Percentiles rank a stretch among this genome's conserved stretches.
Conservation (phyloP, 2,797 vertebrate genomes). For the Malurus leucopterus region DNA sequence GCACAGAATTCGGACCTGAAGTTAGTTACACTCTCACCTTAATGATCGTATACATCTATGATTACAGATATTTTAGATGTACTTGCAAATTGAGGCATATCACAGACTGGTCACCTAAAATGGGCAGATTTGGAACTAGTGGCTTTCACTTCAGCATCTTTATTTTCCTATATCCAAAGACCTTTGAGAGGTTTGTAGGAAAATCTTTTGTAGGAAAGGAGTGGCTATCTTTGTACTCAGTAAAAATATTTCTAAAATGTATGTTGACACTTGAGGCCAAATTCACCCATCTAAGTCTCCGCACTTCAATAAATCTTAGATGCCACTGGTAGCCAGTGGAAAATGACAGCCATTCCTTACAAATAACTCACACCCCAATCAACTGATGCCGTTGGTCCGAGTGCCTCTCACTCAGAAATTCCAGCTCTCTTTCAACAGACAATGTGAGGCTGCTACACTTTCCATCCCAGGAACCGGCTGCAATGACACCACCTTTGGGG, state of each 20-base stretch:
- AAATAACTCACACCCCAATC: not conserved
- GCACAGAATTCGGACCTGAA: not conserved
- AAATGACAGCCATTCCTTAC: not conserved
- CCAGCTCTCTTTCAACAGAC: not conserved
- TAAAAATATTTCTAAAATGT: not conserved
- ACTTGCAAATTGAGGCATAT: not conserved
- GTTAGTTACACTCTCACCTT: not conserved
- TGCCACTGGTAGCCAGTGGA: not conserved
- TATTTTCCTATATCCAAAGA: not conserved
- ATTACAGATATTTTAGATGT: not conserved
- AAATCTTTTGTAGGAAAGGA: not conserved
- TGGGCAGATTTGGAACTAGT: not conserved
- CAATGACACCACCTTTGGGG: not conserved
- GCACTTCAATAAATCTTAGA: not conserved
- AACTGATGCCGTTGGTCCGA: fast-evolving
- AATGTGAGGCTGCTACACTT: not conserved
- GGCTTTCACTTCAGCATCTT: not conserved
- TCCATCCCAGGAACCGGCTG: not conserved
- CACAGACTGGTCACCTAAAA: not conserved
- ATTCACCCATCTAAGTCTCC: not conserved
- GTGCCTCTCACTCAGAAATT: not conserved
- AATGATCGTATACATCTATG: not conserved
- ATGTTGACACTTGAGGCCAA: not conserved
- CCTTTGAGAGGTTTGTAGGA: not conserved
- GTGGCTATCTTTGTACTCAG: not conserved